These are phyloP conservation scores for Sebastes schlegelii DNA, from an alignment of 2,113 vertebrate genomes.

Conservation along the genomic window DNA sequence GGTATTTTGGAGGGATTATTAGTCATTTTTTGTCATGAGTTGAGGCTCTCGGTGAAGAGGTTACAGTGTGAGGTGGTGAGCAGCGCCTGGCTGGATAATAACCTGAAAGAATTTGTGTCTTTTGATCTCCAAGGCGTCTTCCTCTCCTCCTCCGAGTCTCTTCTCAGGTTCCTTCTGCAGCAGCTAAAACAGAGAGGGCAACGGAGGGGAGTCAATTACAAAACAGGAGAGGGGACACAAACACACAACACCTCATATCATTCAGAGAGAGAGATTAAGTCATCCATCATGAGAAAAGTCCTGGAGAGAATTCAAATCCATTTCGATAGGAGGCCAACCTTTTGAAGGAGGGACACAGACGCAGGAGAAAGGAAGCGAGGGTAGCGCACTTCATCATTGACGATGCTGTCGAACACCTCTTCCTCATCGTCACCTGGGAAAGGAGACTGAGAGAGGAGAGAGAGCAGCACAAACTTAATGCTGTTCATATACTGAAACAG, in stretches of 20 bases:
- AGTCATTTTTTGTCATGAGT: neutral
- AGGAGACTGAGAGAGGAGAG: slow-evolving; percentile 83
- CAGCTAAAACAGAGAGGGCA: slow-evolving; percentile 81
- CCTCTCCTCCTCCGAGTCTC: slow-evolving; percentile 90
- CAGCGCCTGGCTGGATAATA: slow-evolving; percentile 2
- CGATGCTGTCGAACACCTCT: slow-evolving; percentile 97
- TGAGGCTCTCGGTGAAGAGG: neutral
- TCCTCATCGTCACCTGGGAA: slow-evolving; percentile 98
- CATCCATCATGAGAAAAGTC: neutral
- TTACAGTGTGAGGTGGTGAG: neutral
- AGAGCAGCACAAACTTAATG: neutral
- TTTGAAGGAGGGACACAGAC: slow-evolving; percentile 88
- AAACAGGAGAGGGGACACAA: no score
- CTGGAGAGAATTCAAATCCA: neutral
- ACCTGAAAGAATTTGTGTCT: slow-evolving; percentile 92
- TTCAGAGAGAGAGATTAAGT: neutral
- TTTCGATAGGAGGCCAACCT: slow-evolving; percentile 79
- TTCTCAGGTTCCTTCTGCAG: slow-evolving; percentile 91
- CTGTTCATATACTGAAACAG: no score
- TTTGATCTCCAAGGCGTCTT: slow-evolving; percentile 92
- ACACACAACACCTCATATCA: neutral
- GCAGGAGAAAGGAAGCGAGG: slow-evolving; percentile 89
- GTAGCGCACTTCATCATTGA: slow-evolving; percentile 90
- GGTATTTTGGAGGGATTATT: neutral
- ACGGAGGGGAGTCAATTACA: neutral